Evolutionary conservation across 2,113 vertebrate genomes (phyloP).

Genomic region (Bothrops jararaca): DNA sequence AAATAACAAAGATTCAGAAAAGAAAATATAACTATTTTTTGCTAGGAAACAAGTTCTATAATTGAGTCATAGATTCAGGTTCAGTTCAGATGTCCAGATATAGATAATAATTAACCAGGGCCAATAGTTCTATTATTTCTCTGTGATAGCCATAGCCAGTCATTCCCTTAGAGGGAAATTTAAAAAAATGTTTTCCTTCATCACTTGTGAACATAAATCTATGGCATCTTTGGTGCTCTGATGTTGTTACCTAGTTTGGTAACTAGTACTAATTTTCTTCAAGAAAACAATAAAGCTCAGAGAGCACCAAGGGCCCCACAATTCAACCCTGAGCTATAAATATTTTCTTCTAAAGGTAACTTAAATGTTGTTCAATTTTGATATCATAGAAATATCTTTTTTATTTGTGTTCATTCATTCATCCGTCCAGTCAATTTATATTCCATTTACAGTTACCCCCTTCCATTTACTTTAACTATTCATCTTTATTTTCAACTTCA

Average conservation of each 20-base stretch:
- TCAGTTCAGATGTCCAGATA: slow-evolving; percentile 33
- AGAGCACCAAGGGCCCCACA: background rate
- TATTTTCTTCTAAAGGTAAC: background rate
- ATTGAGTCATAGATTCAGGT: slow-evolving; percentile 25
- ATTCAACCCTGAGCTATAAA: background rate
- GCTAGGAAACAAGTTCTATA: slow-evolving; percentile 32
- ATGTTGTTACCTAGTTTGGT: background rate
- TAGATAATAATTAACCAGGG: slow-evolving; percentile 31
- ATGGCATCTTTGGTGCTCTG: background rate
- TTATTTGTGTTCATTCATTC: background rate
- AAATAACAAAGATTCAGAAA: background rate
- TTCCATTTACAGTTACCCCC: background rate
- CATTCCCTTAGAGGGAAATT: background rate
- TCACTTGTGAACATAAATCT: slow-evolving; percentile 3
- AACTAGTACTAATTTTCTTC: background rate
- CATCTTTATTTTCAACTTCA: background rate
- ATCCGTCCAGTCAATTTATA: background rate
- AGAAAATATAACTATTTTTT: slow-evolving; percentile 27
- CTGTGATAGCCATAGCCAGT: background rate
- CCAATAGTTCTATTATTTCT: slow-evolving; percentile 36
- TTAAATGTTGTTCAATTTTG: background rate
- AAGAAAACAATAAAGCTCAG: background rate
- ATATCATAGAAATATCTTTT: background rate
- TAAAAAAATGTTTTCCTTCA: slow-evolving; percentile 20
- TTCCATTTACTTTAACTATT: background rate